phyloP scores from a whole-genome alignment of 1,140 invertebrate genomes.

The Trichonephila clavata region DNA sequence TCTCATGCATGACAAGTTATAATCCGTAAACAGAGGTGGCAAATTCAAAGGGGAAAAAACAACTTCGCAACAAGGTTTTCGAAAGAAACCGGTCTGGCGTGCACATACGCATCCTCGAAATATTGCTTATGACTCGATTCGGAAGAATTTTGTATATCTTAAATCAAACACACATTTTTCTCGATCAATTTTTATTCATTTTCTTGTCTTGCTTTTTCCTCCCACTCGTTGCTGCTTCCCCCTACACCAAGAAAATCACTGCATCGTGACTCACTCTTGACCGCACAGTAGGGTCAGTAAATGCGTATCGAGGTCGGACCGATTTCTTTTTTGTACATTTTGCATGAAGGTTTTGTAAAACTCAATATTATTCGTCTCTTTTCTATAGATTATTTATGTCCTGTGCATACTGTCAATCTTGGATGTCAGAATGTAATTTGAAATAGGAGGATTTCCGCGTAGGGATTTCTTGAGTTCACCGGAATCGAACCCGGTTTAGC shows the following conservation, averaged over 20 bases:
- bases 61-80: background rate
- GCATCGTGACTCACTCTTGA: constrained; percentile 42
- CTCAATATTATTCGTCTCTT: background rate
- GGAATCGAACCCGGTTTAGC: no score
- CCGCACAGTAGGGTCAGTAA: constrained; percentile 28
- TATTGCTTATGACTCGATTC: background rate
- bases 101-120: background rate
- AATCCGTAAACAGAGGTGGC: background rate
- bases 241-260: background rate
- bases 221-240: background rate
- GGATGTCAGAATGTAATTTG: background rate
- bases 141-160: background rate
- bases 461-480: no score
- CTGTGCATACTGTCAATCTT: background rate
- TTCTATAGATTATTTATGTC: background rate
- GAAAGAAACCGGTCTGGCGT: background rate
- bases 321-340: background rate
- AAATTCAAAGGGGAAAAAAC: background rate
- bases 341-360: constrained; percentile 4
- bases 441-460: background rate
- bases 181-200: background rate
- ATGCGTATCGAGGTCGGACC: constrained; percentile 2
- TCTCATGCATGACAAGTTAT: background rate
- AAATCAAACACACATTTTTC: constrained; percentile 19
- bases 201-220: background rate